phyloP scores from a whole-genome alignment of 2,888 invertebrate species.

The Monopis laevigella region DNA sequence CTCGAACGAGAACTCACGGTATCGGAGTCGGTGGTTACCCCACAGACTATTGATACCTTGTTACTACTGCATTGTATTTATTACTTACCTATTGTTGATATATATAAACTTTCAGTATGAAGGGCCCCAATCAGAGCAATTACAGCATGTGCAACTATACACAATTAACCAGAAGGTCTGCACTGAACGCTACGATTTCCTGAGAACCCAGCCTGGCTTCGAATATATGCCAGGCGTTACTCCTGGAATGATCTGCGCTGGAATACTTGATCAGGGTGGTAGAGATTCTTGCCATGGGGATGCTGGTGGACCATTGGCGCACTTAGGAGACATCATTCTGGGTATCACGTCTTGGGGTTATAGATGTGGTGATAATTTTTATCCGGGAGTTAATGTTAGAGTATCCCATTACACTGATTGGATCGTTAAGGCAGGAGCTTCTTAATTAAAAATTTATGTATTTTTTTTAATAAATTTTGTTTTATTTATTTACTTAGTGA shows the following conservation, averaged over 20 bases:
- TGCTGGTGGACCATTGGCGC: conserved; percentile 37
- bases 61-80: too few species aligned
- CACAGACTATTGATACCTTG: too few species aligned
- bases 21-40: too few species aligned
- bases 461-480: too few species aligned
- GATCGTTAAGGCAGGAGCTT: too few species aligned
- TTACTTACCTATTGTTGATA: too few species aligned
- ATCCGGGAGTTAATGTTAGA: conserved; percentile 47
- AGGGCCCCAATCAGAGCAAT: conserved; percentile 14
- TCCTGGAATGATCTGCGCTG: conserved; percentile 41
- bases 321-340: conserved; percentile 31
- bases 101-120: conserved; percentile 18
- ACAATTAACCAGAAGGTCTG: conserved; percentile 37
- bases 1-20: too few species aligned
- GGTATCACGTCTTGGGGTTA: conserved; percentile 49
- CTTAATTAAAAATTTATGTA: too few species aligned
- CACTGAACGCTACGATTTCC: conserved; percentile 29
- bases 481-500: too few species aligned
- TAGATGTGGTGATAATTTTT: conserved; percentile 38
- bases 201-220: conserved; percentile 27
- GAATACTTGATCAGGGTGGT: conserved; percentile 32
- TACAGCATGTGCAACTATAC: conserved; percentile 26
- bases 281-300: conserved; percentile 28
- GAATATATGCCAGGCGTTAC: conserved; percentile 28
- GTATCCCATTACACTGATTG: conserved; percentile 25